Percentiles rank a stretch among this genome's conserved stretches.
phyloP scores from a whole-genome alignment of 2,888 invertebrate genomes.

The Autographa pulchrina region DNA sequence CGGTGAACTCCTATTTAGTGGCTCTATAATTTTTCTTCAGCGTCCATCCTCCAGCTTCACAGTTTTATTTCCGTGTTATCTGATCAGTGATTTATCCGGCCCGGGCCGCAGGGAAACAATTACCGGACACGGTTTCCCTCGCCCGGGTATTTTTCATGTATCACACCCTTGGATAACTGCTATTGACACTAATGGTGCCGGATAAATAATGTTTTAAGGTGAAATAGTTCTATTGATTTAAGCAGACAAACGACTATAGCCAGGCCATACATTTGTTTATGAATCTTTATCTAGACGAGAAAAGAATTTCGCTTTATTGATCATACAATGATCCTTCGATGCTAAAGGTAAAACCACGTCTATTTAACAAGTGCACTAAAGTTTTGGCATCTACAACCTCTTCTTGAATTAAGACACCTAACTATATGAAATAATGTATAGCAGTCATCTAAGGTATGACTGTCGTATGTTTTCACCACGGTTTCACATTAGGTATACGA shows the following conservation, averaged over 20 bases:
- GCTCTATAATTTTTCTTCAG: slow-evolving; percentile 15
- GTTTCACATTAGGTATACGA: no score
- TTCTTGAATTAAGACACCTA: no score
- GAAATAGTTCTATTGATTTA: slow-evolving; percentile 3
- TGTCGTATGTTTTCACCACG: no score
- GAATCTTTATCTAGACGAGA: not conserved
- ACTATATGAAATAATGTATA: no score
- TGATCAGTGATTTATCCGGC: slow-evolving; percentile 77
- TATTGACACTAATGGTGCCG: slow-evolving; percentile 17
- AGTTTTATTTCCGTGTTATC: slow-evolving; percentile 78
- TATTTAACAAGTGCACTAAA: no score
- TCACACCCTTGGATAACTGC: slow-evolving; percentile 25
- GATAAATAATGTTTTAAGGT: slow-evolving; percentile 5
- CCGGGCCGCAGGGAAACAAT: slow-evolving; percentile 78
- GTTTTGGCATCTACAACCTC: no score
- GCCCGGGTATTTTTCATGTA: slow-evolving; percentile 47
- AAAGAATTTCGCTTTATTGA: no score
- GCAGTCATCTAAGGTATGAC: no score
- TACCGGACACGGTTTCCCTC: slow-evolving; percentile 62
- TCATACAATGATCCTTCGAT: no score
- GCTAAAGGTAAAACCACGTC: no score
- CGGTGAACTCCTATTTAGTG: slow-evolving; percentile 3
- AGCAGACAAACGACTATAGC: not conserved
- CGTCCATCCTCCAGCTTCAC: slow-evolving; percentile 40
- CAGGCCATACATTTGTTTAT: not conserved